These are phyloP conservation scores for Urosaurus nigricauda DNA, from an alignment of 2,797 vertebrate genomes.

Conservation along the genomic window DNA sequence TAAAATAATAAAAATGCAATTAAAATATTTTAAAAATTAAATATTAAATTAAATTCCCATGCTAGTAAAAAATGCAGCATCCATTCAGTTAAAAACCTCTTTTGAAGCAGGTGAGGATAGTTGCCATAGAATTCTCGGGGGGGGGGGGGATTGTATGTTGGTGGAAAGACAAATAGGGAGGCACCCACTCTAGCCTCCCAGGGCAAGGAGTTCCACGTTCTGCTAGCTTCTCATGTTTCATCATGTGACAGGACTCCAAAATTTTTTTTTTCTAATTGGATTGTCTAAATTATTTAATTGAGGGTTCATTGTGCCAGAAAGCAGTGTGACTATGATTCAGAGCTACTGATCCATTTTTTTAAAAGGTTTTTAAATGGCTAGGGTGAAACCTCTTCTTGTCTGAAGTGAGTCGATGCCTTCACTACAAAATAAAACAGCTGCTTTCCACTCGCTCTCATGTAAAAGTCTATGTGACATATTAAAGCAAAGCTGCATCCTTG, in stretches of 20 bases:
- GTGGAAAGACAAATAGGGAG: too few relatives aligned
- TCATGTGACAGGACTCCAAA: background rate
- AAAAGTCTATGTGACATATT: background rate
- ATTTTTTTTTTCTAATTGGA: background rate
- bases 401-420: slow-evolving; percentile 2
- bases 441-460: slow-evolving; percentile 6
- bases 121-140: too few relatives aligned
- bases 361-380: background rate
- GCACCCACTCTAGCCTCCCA: too few relatives aligned
- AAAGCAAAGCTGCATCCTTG: slow-evolving; percentile 23
- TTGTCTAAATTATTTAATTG: background rate
- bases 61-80: too few relatives aligned
- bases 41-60: too few relatives aligned
- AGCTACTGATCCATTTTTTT: background rate
- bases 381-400: slow-evolving; percentile 6
- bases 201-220: background rate
- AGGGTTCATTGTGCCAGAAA: background rate
- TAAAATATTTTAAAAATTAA: too few relatives aligned
- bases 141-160: too few relatives aligned
- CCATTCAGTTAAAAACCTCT: too few relatives aligned
- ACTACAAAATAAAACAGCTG: background rate
- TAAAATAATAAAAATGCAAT: too few relatives aligned
- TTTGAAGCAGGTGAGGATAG: too few relatives aligned
- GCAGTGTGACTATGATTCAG: background rate
- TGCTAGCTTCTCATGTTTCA: background rate